Conservation (phyloP, 2,797 vertebrate species). For the Muscicapa striata region DNA sequence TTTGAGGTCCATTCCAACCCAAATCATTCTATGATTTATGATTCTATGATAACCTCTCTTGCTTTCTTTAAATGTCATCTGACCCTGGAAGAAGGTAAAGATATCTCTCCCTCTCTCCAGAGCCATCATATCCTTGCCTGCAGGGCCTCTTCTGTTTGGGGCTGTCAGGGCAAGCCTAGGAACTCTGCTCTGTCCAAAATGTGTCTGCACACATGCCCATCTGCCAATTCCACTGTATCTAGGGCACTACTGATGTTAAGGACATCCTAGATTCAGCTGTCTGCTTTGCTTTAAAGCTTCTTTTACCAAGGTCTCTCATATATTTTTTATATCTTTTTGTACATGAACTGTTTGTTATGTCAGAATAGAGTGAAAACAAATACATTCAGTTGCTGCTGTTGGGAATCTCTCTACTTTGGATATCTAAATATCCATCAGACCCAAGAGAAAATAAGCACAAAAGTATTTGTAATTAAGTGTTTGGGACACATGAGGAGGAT, state of each 20-base stretch:
- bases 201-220: not conserved
- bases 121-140: not conserved
- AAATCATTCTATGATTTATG: not conserved
- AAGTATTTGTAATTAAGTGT: not conserved
- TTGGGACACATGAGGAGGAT: not conserved
- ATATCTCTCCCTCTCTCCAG: not conserved
- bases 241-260: conserved; percentile 20
- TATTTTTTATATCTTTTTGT: not conserved
- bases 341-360: not conserved
- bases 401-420: not conserved
- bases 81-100: not conserved
- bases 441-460: not conserved
- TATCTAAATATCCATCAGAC: not conserved
- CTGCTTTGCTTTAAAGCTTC: not conserved
- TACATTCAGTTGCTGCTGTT: not conserved
- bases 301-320: not conserved
- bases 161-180: not conserved
- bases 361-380: not conserved
- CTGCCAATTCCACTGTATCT: not conserved
- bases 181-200: not conserved
- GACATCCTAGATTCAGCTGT: not conserved
- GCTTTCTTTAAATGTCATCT: not conserved
- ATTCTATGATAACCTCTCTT: not conserved
- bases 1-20: not conserved
- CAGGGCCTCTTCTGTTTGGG: conserved; percentile 7